Conservation (phyloP, 2,797 vertebrate genomes). For the Trematomus bernacchii region DNA sequence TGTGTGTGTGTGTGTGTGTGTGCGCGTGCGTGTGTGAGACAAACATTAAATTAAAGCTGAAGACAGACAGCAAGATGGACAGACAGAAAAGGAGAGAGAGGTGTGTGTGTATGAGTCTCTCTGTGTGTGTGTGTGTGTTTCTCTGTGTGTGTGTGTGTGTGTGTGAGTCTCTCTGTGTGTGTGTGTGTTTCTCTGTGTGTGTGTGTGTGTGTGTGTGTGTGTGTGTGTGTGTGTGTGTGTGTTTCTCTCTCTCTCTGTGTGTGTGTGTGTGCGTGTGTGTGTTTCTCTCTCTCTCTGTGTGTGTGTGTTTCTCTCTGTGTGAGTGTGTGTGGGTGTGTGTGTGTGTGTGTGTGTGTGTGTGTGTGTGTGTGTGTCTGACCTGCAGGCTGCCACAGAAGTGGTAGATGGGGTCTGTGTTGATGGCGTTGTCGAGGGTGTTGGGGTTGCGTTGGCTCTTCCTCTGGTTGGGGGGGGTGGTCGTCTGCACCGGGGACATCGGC, state of each 20-base stretch:
- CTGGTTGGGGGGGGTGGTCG: slow-evolving; percentile 87
- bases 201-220: too few relatives aligned
- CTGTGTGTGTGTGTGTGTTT: not conserved
- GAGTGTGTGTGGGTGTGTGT: not conserved
- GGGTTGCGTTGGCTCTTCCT: slow-evolving; percentile 75
- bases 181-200: too few relatives aligned
- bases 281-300: too few relatives aligned
- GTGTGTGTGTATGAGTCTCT: not conserved
- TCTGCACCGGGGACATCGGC: slow-evolving; percentile 87
- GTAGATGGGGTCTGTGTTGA: slow-evolving; percentile 85
- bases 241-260: too few relatives aligned
- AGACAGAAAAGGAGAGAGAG: not conserved
- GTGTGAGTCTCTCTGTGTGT: too few relatives aligned
- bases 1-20: slow-evolving; percentile 40
- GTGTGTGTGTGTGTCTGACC: slow-evolving; percentile 78
- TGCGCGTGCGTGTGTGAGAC: slow-evolving; percentile 36
- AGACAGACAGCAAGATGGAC: slow-evolving; percentile 23
- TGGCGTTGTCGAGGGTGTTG: slow-evolving; percentile 87
- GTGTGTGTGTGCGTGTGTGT: not conserved
- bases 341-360: not conserved
- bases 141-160: too few relatives aligned
- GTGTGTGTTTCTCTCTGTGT: not conserved
- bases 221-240: too few relatives aligned
- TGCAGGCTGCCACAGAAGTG: slow-evolving; percentile 93
- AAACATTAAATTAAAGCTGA: slow-evolving; percentile 51